Evolutionary conservation across 2,113 vertebrate species (phyloP).

Genomic region (Mixornis gularis): DNA sequence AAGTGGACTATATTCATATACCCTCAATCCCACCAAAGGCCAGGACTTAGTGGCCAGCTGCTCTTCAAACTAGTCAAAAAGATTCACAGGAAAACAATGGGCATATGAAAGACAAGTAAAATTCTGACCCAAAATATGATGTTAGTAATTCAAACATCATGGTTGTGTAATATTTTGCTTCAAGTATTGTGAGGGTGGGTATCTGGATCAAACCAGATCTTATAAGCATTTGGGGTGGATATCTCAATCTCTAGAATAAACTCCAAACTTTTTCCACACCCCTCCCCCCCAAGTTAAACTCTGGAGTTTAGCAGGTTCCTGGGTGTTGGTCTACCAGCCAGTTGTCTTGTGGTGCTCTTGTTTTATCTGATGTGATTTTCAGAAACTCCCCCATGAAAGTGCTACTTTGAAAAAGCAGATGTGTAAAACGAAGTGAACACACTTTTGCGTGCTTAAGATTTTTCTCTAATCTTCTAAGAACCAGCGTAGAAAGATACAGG

Average conservation of each 20-base stretch:
- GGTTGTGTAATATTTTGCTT: neutral
- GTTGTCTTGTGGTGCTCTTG: neutral
- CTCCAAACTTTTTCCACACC: too few relatives aligned
- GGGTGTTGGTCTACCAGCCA: neutral
- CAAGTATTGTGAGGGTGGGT: neutral
- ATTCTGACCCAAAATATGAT: neutral
- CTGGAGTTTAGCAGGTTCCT: neutral
- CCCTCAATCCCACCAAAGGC: neutral
- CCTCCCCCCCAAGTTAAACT: neutral
- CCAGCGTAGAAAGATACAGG: neutral
- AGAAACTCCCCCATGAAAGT: neutral
- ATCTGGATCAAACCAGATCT: neutral
- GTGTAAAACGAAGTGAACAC: neutral
- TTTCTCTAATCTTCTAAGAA: neutral
- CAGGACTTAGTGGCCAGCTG: neutral
- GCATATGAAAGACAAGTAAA: neutral
- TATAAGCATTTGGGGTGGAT: neutral
- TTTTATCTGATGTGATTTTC: neutral
- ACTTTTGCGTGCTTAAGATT: neutral
- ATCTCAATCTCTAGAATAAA: neutral
- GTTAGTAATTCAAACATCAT: neutral
- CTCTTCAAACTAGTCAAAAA: neutral
- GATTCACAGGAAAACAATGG: neutral
- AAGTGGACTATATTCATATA: neutral
- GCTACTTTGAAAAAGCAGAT: neutral